Evolutionary conservation across 2,113 vertebrate species (phyloP), one percentile per base, ranked within the genome.

Genomic region (Caloenas nicobarica): DNA sequence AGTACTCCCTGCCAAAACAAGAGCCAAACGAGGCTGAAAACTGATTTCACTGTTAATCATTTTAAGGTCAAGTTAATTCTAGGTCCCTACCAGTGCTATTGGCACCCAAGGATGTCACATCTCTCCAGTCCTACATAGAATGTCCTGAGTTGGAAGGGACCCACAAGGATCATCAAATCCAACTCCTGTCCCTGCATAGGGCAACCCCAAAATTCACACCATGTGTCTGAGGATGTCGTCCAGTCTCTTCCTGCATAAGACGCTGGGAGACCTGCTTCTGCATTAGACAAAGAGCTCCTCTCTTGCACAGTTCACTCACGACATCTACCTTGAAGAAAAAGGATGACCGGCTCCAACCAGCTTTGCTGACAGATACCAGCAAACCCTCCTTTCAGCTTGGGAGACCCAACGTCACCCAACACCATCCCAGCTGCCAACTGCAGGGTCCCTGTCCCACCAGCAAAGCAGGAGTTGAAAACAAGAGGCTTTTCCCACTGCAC

Each of bases 381-480:
- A 57, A 78, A 34, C 10, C 21, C 50, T 65, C 31, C 65, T 38
- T 33, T 28, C 83, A 79, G 60, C 42, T 48, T 46, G 44, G 44
- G 44, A 46, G 18, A 46, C 71, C 73, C 23, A 48, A 2, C 31
- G n/a, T 7, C 79, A n/a, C 31, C 57, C 26, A 19, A 2, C 6
- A 1, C 48, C 33, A 7, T 1, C 33, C 18, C 24, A 3, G 18
- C 29, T 3, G 3, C 1, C 31, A 26, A 21, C 33, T 12, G 1
- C 70, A 7, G 23, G 3, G 15, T 7, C 10, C 31, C 38, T 1
- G 0, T 4, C 6, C 42, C 81, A 26, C 2, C 76, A 36, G 23
- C 25, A 46, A 71, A 40, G 8, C 3, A 2, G 17, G 12, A 66
- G 24, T 0, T 12, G 42, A 9, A 46, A 81, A 40, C 9, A 3